Evolutionary conservation across 92 coral and sea anemone species (phyloP), one percentile per base, ranked within the genome.

Genomic region (Epizoanthus fatuus): DNA sequence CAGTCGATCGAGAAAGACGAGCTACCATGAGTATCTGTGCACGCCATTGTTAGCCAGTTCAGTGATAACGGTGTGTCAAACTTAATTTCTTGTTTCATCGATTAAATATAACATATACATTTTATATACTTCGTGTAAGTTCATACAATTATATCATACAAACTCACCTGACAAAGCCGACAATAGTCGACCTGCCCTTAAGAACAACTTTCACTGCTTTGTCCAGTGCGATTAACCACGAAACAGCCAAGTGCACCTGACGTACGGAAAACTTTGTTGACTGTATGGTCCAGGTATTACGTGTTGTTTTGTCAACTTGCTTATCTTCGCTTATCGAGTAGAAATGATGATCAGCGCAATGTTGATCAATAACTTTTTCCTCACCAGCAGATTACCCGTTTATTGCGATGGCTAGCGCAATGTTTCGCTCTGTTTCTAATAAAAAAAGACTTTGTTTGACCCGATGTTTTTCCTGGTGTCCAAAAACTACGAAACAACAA

Each of bases 221-320:
- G 44, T 77, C 9, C 51, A 59, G 71, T 77, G 20, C 44, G 35
- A 32, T 14, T 77, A 55, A 59, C 71, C 25, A 14, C 40, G 44
- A 60, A 60, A 60, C 69, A 76, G 55, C 15, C 20, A 59, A 42
- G 38, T 39, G 59, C 17, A 77, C 71, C 70, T 12, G 62, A 44
- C 15, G n/a, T 77, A 40, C 59, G 14, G 10, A 0, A 73, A 73
- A 11, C 25, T 7, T 13, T 77, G 82, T 62, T 77, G 49, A 60
- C 20, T 77, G 57, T 77, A 42, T 69, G 69, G 70, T 39, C 20
- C 40, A 42, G 63, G 16, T 16, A 77, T 77, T 77, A 77, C 82
- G 82, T 77, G 82, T 60, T 60, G 63, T 60, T 76, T 77, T 17
- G 82, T 60, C 82, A 77, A 60, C 82, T 60, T 77, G 82, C 49